Evolutionary conservation across 2,113 vertebrate genomes (phyloP), one percentile per base, ranked within the genome.

Genomic region (Onychostoma macrolepis): DNA sequence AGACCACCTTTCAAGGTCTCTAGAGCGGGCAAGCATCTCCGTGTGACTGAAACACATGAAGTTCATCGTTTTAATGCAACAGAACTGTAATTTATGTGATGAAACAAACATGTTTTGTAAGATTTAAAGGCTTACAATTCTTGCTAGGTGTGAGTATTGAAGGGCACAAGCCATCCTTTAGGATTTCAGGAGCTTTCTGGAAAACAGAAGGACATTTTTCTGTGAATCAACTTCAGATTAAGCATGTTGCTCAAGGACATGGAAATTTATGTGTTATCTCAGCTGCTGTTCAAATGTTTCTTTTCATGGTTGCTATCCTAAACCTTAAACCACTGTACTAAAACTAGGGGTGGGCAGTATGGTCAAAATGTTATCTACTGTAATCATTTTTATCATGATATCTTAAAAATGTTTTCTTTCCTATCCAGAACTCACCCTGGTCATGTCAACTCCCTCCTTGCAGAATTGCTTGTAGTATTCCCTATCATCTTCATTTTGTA

Each of bases 91-190:
- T 79, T 56, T 13, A 56, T 24, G 30, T 7, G 10, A 24, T 58
- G 21, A 13, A 41, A 63, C 33, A 80, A 48, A 28, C 13, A 50
- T 4, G 1, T 56, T 79, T 21, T 6, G 8, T 61, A 36, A 9
- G n/a, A 19, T 9, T 43, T 17, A 38, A n/a, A 78, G 48, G 96
- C 97, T 89, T 92, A 99, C 98, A 86, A 0, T 96, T 92, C 74
- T 95, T 97, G 94, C 98, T 99, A 88, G 97, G 97, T 28, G 93
- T 94, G 45, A 99, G 87, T 92, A 97, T 93, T 2, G 96, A 92
- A 0, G 98, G 98, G 80, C 98, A 99, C 17, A 96, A 93, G 1
- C 65, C 90, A 38, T 97, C 93, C 85, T 48, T 94, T 65, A 99
- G 92, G 87, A 98, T 92, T 88, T 96, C 85, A 0, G 90, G 0